Conservation (phyloP, 30 jellyfish, hydroid and myxozoan genomes). For the Aurelia aurita complex sp. Pacific region DNA sequence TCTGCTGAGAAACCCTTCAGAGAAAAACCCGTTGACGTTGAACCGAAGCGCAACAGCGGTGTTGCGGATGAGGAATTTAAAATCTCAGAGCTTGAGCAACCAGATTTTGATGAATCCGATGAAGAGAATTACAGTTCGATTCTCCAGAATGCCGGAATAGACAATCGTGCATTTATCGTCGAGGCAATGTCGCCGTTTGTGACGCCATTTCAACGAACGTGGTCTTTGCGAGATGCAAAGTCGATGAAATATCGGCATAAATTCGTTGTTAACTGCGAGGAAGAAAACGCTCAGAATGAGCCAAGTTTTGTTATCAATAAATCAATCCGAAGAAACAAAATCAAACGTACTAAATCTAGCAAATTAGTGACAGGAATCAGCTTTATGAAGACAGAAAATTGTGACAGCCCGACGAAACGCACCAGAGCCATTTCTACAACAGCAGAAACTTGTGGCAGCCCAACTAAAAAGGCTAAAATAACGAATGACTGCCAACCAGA, state of each 20-base stretch:
- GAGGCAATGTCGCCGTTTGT: constrained; percentile 51
- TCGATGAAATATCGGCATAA: constrained; percentile 59
- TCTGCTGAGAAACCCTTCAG: constrained; percentile 15
- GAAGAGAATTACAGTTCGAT: constrained; percentile 53
- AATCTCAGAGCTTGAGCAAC: constrained; percentile 3
- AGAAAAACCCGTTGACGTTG: constrained; percentile 8
- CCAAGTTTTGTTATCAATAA: constrained; percentile 59
- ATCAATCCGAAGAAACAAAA: constrained; percentile 47
- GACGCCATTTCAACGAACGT: constrained; percentile 24
- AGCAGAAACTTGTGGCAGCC: constrained; percentile 38
- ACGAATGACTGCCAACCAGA: neutral
- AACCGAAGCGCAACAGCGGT: neutral
- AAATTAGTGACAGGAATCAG: constrained; percentile 53
- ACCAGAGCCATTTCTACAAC: constrained; percentile 3
- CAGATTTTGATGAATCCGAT: constrained; percentile 39
- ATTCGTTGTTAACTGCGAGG: constrained; percentile 62
- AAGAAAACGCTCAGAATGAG: constrained; percentile 34
- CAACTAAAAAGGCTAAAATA: neutral
- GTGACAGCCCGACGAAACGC: constrained; percentile 50
- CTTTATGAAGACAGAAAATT: constrained; percentile 30
- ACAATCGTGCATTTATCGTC: constrained; percentile 59
- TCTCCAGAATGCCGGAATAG: constrained; percentile 69
- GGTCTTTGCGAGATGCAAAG: constrained; percentile 49
- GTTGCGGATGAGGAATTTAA: neutral
- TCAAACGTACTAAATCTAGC: constrained; percentile 46